Base-by-base conservation (phyloP, 2,113 vertebrate genomes). In the Zapornia atra region DNA sequence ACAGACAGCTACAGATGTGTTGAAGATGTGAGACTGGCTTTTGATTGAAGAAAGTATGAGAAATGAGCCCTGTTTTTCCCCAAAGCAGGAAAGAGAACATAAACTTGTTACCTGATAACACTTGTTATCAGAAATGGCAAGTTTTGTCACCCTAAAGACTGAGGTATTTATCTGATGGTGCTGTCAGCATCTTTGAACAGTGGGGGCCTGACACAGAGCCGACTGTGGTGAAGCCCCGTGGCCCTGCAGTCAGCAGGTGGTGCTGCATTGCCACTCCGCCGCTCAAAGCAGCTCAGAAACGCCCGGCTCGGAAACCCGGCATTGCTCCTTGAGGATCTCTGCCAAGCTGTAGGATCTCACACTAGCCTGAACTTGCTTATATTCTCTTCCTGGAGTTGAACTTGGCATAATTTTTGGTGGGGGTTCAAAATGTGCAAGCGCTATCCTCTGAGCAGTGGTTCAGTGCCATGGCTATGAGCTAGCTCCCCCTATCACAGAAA, bases 231-330 rank as follows among this genome's bases (percentile, higher is more conserved):
- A 11, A 40, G 76, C 22, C 6, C 53, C 16, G 72, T 25, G 78
- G 80, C 18, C 29, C 54, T 51, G 75, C 53, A 51, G 44, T 17
- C 91, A 86, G 77, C 92, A 97, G 96, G 84, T 91, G 95, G 95
- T 91, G 96, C 93, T 97, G 90, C 70, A 31, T 12, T 8, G 69
- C 92, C 3, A 36, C 64, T 91, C 73, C 66, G 68, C 60, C 0
- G 8, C 48, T 46, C 44, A 1, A 40, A 21, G 86, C 38, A 75
- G 70, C 54, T 48, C 10, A 0, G 59, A 33, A 15, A 40, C 50
- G n/a, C 34, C 75, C n/a, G 69, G 33, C 82, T 90, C 8, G 16
- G 42, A 93, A 84, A 40, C 11, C 40, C 88, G 53, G 44, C 10
- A 0, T 19, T 5, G 19, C 28, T 77, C 53, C 57, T 64, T 34